A percentile compares a stretch with the other conserved stretches of the same genome.
Conservation (phyloP, 2,797 vertebrate species). For the Echeneis naucrates region DNA sequence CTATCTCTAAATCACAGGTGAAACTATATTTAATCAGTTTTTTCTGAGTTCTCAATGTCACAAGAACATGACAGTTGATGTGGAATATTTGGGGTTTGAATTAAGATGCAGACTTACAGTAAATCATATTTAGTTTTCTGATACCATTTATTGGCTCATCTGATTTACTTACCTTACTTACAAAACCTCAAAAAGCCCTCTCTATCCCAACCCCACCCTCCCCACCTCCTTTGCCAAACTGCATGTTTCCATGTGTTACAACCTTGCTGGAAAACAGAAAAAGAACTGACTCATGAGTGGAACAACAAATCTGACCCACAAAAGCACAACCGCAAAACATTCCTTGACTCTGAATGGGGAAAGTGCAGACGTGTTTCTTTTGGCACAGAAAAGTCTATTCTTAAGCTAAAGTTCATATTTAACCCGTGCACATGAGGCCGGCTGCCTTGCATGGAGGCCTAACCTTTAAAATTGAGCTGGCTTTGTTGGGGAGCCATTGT, state of each 20-base stretch:
- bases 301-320: slow-evolving; percentile 74
- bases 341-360: slow-evolving; percentile 63
- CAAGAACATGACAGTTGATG: slow-evolving; percentile 41
- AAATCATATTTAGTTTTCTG: slow-evolving; percentile 65
- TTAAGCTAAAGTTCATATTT: slow-evolving; percentile 74
- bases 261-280: slow-evolving; percentile 68
- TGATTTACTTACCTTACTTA: slow-evolving; percentile 71
- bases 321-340: slow-evolving; percentile 70
- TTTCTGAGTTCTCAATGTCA: slow-evolving; percentile 41
- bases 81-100: slow-evolving; percentile 65
- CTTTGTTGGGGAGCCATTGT: slow-evolving; percentile 48
- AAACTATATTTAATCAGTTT: slow-evolving; percentile 58
- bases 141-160: slow-evolving; percentile 71
- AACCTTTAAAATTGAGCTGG: slow-evolving; percentile 72
- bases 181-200: slow-evolving; percentile 59
- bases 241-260: slow-evolving; percentile 71
- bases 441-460: slow-evolving; percentile 51
- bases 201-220: neutral
- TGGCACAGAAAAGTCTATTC: slow-evolving; percentile 73
- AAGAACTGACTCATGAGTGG: slow-evolving; percentile 73
- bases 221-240: slow-evolving; percentile 53
- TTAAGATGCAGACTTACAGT: slow-evolving; percentile 60
- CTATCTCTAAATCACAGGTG: slow-evolving; percentile 80
- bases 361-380: slow-evolving; percentile 75
- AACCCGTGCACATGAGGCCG: slow-evolving; percentile 43